A percentile compares a stretch with the other conserved stretches of the same genome.
Conservation (phyloP, 2,113 vertebrate species). For the Micronisus gabar region DNA sequence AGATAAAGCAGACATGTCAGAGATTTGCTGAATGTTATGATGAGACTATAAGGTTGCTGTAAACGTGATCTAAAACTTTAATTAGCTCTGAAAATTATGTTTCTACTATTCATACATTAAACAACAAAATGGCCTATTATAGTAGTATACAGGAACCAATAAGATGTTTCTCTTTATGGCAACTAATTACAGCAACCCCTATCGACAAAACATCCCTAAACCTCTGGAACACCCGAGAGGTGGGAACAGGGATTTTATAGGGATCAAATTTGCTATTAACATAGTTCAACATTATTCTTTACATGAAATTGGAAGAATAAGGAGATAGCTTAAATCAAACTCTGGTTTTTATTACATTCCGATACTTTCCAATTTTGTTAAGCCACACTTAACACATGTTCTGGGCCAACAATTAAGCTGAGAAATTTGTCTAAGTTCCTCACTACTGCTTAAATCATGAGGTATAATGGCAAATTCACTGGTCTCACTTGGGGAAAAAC, state of each 20-base stretch:
- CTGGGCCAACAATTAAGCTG: background rate
- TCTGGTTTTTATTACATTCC: background rate
- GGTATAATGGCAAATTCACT: background rate
- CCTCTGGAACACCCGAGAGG: background rate
- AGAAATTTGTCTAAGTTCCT: background rate
- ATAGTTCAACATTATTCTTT: background rate
- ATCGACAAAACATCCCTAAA: background rate
- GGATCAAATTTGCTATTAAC: background rate
- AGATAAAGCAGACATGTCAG: background rate
- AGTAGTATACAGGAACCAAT: background rate
- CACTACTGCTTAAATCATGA: background rate
- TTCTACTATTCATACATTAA: background rate
- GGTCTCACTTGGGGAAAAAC: background rate
- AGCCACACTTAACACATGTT: background rate
- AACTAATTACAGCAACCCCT: background rate
- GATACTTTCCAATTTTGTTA: background rate
- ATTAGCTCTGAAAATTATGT: background rate
- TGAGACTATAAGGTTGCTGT: background rate
- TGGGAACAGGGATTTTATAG: background rate
- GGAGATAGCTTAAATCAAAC: background rate
- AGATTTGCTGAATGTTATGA: background rate
- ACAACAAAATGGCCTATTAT: background rate
- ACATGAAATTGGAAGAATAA: background rate
- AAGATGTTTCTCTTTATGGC: background rate
- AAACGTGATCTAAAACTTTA: background rate